phyloP scores from a whole-genome alignment of 2,797 vertebrate genomes.

The Spinus pinus region DNA sequence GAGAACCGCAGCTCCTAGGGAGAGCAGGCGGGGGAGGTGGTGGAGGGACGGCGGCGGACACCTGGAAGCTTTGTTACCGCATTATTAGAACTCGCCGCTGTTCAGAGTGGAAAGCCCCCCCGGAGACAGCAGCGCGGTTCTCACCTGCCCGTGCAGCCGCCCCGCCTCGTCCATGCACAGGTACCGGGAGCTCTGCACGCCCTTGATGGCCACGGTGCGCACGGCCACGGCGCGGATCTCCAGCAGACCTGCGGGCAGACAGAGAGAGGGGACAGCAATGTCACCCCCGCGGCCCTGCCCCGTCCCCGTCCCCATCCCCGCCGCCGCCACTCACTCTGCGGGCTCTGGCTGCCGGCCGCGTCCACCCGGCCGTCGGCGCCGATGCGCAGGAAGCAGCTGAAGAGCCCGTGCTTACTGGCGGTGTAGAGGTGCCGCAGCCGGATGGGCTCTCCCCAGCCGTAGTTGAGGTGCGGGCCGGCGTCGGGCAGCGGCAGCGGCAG shows the following conservation, averaged over 20 bases:
- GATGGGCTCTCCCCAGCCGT: conserved; percentile 87
- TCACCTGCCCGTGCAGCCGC: conserved; percentile 86
- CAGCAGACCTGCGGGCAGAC: conserved; percentile 81
- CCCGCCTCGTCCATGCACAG: conserved; percentile 88
- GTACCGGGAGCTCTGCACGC: conserved; percentile 81
- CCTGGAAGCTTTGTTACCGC: not conserved
- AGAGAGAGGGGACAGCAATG: not conserved
- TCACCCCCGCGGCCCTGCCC: not conserved
- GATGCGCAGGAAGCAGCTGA: conserved; percentile 84
- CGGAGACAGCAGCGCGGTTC: not conserved
- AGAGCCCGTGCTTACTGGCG: conserved; percentile 80
- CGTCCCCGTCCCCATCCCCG: not conserved
- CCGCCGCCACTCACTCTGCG: conserved; percentile 83
- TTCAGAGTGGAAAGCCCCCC: not conserved
- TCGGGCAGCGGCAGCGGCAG: conserved; percentile 75
- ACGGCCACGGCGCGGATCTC: conserved; percentile 87
- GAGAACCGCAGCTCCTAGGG: not conserved
- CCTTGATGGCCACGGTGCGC: conserved; percentile 89
- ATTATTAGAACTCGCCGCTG: accelerated
- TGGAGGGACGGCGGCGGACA: too few species aligned
- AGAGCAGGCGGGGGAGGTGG: not conserved
- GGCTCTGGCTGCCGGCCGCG: conserved; percentile 79
- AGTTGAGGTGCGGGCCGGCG: conserved; percentile 80
- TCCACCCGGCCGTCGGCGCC: conserved; percentile 82
- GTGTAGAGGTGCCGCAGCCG: conserved; percentile 87